Conservation (phyloP, 2,888 invertebrate genomes). For the Monochamus alternatus region DNA sequence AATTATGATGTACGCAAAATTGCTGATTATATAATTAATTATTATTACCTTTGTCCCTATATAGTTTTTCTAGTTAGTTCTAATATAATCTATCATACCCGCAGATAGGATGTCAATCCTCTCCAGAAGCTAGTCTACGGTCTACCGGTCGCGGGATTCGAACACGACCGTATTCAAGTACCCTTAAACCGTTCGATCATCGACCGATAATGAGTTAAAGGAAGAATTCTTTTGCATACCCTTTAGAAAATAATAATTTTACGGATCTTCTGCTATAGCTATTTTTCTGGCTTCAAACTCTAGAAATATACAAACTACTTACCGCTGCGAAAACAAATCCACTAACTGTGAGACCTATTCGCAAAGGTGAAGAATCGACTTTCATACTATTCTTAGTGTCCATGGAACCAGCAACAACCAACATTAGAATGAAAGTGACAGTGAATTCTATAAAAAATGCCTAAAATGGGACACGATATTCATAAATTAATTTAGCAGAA, state of each 20-base stretch:
- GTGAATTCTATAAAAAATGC: constrained; percentile 35
- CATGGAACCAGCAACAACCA: constrained; percentile 20
- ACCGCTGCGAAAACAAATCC: constrained; percentile 38
- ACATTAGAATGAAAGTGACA: constrained; percentile 28
- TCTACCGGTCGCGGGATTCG: too few relatives aligned
- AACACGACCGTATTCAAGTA: too few relatives aligned
- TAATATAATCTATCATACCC: too few relatives aligned
- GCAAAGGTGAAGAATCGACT: constrained; percentile 31
- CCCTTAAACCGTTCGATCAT: too few relatives aligned
- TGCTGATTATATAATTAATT: too few relatives aligned
- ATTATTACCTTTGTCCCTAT: too few relatives aligned
- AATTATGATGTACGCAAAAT: too few relatives aligned
- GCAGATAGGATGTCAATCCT: too few relatives aligned
- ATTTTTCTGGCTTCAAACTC: background rate
- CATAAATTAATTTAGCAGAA: background rate
- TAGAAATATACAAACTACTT: constrained; percentile 10
- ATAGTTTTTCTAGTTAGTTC: too few relatives aligned
- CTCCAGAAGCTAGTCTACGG: too few relatives aligned
- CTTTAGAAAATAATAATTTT: background rate
- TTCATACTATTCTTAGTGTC: constrained; percentile 26
- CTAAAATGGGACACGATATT: constrained; percentile 19
- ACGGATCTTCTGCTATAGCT: background rate
- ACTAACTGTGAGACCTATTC: constrained; percentile 33
- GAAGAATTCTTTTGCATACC: too few relatives aligned
- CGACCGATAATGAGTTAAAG: too few relatives aligned